phyloP scores from a whole-genome alignment of 2,888 invertebrate species.

The Dinocampus coccinellae region DNA sequence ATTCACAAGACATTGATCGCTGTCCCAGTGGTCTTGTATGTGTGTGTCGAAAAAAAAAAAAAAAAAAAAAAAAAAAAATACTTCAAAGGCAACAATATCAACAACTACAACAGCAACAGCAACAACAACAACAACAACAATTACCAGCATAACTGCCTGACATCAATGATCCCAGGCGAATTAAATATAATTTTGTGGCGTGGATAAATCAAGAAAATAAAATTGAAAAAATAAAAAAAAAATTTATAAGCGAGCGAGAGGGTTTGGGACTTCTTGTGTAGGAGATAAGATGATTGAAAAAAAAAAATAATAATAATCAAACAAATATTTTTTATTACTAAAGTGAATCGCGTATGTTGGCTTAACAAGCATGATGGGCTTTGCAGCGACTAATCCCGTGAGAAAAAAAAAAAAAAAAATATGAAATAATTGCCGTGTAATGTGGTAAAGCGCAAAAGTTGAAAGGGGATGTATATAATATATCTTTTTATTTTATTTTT shows the following conservation, averaged over 20 bases:
- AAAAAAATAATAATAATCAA: slow-evolving; percentile 32
- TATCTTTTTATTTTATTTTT: no score
- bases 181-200: slow-evolving; percentile 28
- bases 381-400: slow-evolving; percentile 68
- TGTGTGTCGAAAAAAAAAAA: slow-evolving; percentile 24
- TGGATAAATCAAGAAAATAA: slow-evolving; percentile 35
- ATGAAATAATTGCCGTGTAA: slow-evolving; percentile 30
- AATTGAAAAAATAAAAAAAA: no score
- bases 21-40: slow-evolving; percentile 37
- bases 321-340: background rate
- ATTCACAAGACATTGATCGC: slow-evolving; percentile 20
- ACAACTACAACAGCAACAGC: no score
- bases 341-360: slow-evolving; percentile 56
- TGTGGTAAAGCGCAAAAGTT: slow-evolving; percentile 23
- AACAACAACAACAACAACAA: no score
- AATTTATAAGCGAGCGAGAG: slow-evolving; percentile 32
- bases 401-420: no score
- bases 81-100: no score
- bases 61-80: no score
- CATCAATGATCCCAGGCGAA: slow-evolving; percentile 39
- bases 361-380: slow-evolving; percentile 69
- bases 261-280: slow-evolving; percentile 11
- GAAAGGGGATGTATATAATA: slow-evolving; percentile 12
- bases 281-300: slow-evolving; percentile 18
- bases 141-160: slow-evolving; percentile 32